Base-by-base conservation (phyloP, 37 sponge, comb jelly and placozoan species). In the Agelas oroides region DNA sequence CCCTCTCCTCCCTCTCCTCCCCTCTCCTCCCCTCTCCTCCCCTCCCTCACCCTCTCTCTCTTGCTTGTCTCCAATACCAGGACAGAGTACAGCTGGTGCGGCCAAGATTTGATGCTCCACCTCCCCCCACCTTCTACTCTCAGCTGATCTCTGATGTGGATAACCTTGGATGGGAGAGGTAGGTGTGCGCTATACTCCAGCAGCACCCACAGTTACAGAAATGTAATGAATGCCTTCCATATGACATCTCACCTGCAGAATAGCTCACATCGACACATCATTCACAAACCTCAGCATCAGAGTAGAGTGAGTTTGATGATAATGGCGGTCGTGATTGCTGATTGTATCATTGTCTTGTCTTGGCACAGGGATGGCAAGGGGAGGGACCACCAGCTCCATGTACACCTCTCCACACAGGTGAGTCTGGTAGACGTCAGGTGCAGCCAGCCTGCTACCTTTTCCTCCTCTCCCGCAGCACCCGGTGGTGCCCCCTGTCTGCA, bases 131-230 rank as follows among this genome's bases (percentile, higher is more conserved):
- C 18, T 73, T 55, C 59, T 91, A 71, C 69, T 16, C 34, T 27
- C 24, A 59, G 36, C 40, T 91, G 16, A 53, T 81, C 31, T 71
- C 33, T 65, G 87, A 91, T 27, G 2, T 91, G 19, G 86, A 81
- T 41, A 6, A 39, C 20, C 58, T 91, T 58, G 91, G 91, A 0
- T 91, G 91, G 91, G 34, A 66, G 16, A 79, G 59, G 79, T 78
- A 28, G 60, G 71, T 3, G 6, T 46, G 46, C 46, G 3, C 8
- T 3, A 46, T 46, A 46, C 8, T 46, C 3, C 46, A 12, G 3
- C 46, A 46, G 46, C 71, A n/a, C 32, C 53, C 27, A 12, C 70
- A 86, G 81, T n/a, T n/a, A n/a, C n/a, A n/a, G n/a, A n/a, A n/a
- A n/a, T n/a, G n/a, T n/a, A n/a, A n/a, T n/a, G n/a, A n/a, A n/a